Conservation (phyloP, 2,888 invertebrate species). For the Napeogenes sylphis region DNA sequence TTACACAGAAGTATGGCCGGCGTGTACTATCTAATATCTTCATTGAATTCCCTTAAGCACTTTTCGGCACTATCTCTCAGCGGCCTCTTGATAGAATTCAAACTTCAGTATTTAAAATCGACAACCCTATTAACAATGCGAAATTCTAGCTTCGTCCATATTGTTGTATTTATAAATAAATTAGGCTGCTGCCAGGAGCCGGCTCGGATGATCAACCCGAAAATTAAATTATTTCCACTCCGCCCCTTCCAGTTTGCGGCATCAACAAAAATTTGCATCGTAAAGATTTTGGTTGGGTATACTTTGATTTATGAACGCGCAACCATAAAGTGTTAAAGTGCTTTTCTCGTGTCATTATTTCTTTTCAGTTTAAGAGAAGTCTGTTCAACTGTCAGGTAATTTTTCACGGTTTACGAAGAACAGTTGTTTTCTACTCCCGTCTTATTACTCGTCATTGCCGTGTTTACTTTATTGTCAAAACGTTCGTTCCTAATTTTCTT, state of each 20-base stretch:
- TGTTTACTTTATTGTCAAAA: slow-evolving; percentile 12
- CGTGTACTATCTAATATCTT: slow-evolving; percentile 14
- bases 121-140: slow-evolving; percentile 13
- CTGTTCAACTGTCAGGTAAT: slow-evolving; percentile 29
- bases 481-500: slow-evolving; percentile 17
- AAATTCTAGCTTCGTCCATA: slow-evolving; percentile 19
- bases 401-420: slow-evolving; percentile 27
- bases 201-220: slow-evolving; percentile 50
- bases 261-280: slow-evolving; percentile 46
- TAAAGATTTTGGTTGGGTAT: slow-evolving; percentile 24
- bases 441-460: slow-evolving; percentile 19
- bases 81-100: slow-evolving; percentile 21
- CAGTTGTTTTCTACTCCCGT: slow-evolving; percentile 20
- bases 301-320: slow-evolving; percentile 28
- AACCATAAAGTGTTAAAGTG: slow-evolving; percentile 24
- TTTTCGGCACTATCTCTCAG: slow-evolving; percentile 22
- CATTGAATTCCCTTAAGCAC: slow-evolving; percentile 17
- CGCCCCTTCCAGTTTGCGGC: slow-evolving; percentile 36
- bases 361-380: slow-evolving; percentile 20
- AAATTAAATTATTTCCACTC: slow-evolving; percentile 61
- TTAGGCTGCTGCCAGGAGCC: slow-evolving; percentile 40
- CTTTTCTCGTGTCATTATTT: slow-evolving; percentile 24
- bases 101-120: slow-evolving; percentile 9
- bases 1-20: not conserved
- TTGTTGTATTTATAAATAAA: slow-evolving; percentile 56